A percentile compares a stretch with the other conserved stretches of the same genome.
These are phyloP conservation scores for Eleginops maclovinus DNA, from an alignment of 2,113 vertebrate species.

Conservation along the genomic window DNA sequence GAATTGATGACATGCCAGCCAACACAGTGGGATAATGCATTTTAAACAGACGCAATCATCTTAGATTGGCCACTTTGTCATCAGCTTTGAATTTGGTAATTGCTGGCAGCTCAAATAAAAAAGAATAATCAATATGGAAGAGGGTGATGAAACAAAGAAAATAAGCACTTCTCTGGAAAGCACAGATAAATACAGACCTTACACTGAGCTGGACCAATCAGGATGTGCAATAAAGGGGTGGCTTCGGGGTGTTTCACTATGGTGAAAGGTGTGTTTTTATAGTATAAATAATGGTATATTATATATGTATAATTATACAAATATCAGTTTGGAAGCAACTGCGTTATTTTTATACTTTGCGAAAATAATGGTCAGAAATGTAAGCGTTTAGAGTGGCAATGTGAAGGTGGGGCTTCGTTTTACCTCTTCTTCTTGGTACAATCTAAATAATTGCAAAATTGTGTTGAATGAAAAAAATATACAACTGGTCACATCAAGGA, in stretches of 20 bases:
- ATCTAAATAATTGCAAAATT: too few species aligned
- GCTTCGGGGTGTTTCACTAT: background rate
- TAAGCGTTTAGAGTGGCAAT: too few species aligned
- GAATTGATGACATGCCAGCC: conserved; percentile 78
- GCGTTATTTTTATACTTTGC: too few species aligned
- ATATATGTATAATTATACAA: background rate
- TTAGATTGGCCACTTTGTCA: conserved; percentile 81
- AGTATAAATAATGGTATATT: background rate
- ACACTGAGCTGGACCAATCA: background rate
- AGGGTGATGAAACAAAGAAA: conserved; percentile 63
- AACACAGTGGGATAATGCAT: conserved; percentile 75
- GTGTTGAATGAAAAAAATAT: too few species aligned
- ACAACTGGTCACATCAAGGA: too few species aligned
- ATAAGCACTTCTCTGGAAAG: conserved; percentile 45
- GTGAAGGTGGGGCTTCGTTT: too few species aligned
- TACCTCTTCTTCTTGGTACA: too few species aligned
- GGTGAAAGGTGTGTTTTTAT: background rate
- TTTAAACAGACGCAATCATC: conserved; percentile 81
- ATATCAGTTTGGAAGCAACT: too few species aligned
- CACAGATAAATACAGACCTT: conserved; percentile 38
- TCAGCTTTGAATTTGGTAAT: conserved; percentile 75
- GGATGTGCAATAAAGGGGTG: background rate
- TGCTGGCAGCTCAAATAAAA: conserved; percentile 74
- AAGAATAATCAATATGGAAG: conserved; percentile 76
- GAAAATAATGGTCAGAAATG: too few species aligned